phyloP scores from a whole-genome alignment of 2,113 vertebrate species.

The Bungarus multicinctus region DNA sequence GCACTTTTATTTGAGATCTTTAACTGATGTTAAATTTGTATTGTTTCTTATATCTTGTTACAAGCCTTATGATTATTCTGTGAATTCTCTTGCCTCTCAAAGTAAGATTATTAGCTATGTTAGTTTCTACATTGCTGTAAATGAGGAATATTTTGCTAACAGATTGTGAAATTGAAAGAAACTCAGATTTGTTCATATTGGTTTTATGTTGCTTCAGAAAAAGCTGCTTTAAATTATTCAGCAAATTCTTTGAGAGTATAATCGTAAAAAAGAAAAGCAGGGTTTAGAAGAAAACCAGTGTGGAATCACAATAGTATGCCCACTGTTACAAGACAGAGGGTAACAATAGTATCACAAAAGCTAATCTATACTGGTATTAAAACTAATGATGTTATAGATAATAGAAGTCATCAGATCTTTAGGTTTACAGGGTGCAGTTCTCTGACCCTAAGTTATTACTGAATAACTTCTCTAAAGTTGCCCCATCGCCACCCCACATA shows the following conservation, averaged over 20 bases:
- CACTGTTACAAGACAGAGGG: constrained; percentile 51
- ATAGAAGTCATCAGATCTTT: constrained; percentile 45
- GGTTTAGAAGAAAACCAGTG: constrained; percentile 34
- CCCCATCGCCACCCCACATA: neutral
- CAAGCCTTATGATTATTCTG: neutral
- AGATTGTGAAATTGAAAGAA: neutral
- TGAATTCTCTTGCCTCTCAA: neutral
- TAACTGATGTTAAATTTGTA: neutral
- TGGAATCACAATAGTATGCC: constrained; percentile 51
- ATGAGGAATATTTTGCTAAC: neutral
- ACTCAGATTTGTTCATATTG: constrained; percentile 14
- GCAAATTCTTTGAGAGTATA: constrained; percentile 34
- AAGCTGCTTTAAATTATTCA: constrained; percentile 41
- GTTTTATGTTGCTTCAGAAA: constrained; percentile 24
- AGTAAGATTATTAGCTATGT: neutral
- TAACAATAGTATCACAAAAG: constrained; percentile 64
- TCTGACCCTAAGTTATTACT: neutral
- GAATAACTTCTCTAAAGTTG: constrained; percentile 27
- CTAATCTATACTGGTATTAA: constrained; percentile 57
- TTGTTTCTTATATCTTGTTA: neutral
- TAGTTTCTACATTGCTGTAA: neutral
- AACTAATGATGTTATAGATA: constrained; percentile 62
- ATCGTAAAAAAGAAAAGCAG: constrained; percentile 24
- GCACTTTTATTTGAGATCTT: neutral
- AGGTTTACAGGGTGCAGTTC: constrained; percentile 12